These are phyloP conservation scores for Bujurquina vittata DNA, from an alignment of 2,113 vertebrate species.

Conservation along the genomic window DNA sequence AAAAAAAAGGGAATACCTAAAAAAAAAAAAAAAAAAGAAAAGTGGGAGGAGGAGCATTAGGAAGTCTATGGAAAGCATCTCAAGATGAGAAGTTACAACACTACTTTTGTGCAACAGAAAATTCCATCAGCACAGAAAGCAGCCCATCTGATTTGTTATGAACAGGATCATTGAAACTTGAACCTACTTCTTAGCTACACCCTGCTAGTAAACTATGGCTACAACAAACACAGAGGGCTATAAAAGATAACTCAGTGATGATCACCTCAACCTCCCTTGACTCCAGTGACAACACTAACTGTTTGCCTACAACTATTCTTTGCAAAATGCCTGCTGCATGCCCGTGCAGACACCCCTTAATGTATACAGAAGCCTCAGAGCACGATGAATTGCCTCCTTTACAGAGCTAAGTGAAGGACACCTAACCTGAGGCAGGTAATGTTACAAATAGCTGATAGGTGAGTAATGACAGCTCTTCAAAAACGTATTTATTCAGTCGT, in stretches of 20 bases:
- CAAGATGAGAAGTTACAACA: slow-evolving; percentile 6
- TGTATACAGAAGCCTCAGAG: slow-evolving; percentile 50
- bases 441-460: slow-evolving; percentile 71
- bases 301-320: slow-evolving; percentile 17
- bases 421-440: slow-evolving; percentile 60
- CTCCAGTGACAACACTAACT: slow-evolving; percentile 48
- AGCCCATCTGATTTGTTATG: background rate
- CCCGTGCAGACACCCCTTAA: slow-evolving; percentile 63
- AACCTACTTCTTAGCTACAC: background rate
- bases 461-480: slow-evolving; percentile 77
- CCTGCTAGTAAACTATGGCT: background rate
- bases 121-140: background rate
- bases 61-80: slow-evolving; percentile 28
- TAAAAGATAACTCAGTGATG: background rate
- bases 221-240: background rate
- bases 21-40: background rate
- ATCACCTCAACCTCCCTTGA: slow-evolving; percentile 56
- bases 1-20: slow-evolving; percentile 33
- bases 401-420: slow-evolving; percentile 37
- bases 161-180: background rate
- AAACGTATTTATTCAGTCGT: slow-evolving; percentile 65
- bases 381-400: slow-evolving; percentile 18
- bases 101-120: background rate
- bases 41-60: background rate
- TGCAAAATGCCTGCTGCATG: slow-evolving; percentile 55